Evolutionary conservation across 2,888 invertebrate genomes (phyloP).

Genomic region (Empis stercorea): DNA sequence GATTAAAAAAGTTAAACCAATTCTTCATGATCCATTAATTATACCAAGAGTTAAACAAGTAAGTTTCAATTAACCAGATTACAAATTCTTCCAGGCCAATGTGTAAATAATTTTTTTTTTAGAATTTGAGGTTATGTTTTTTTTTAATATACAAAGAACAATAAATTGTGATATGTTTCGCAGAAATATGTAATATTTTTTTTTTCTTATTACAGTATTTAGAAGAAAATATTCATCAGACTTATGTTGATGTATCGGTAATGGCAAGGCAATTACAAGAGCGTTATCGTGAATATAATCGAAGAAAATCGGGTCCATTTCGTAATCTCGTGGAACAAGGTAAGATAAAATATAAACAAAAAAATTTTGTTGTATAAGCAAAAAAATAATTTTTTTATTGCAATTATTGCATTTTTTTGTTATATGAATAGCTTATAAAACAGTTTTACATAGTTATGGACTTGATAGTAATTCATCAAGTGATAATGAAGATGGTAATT

Average conservation of each 20-base stretch:
- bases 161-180: no score
- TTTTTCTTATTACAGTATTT: slow-evolving; percentile 46
- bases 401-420: not conserved
- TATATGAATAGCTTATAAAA: slow-evolving; percentile 46
- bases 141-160: not conserved
- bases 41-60: slow-evolving; percentile 47
- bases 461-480: slow-evolving; percentile 45
- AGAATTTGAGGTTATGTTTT: slow-evolving; percentile 19
- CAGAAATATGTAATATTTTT: not conserved
- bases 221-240: slow-evolving; percentile 66
- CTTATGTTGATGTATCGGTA: slow-evolving; percentile 67
- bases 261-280: slow-evolving; percentile 71
- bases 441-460: slow-evolving; percentile 56
- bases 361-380: no score
- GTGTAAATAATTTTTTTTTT: no score
- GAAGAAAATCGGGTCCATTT: slow-evolving; percentile 69
- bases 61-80: slow-evolving; percentile 4
- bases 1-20: slow-evolving; percentile 26
- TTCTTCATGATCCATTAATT: slow-evolving; percentile 41
- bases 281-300: slow-evolving; percentile 63
- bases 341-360: no score
- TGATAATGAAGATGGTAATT: slow-evolving; percentile 46
- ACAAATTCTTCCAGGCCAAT: not conserved
- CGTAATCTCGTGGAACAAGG: slow-evolving; percentile 58
- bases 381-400: no score